phyloP scores from a whole-genome alignment of 1,140 invertebrate species.

The Habropoda laboriosa region DNA sequence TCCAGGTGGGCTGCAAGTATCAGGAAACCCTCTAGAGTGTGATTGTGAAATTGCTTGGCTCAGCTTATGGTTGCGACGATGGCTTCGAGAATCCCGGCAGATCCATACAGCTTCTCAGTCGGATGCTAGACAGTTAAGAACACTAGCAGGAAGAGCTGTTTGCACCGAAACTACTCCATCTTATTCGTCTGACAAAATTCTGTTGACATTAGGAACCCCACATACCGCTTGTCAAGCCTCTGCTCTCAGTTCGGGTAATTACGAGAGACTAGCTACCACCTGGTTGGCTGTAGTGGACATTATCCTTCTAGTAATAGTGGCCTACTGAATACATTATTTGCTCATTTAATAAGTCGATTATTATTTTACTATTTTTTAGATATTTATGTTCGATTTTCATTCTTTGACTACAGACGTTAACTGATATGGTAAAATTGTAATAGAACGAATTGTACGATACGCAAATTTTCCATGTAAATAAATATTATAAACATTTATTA shows the following conservation, averaged over 20 bases:
- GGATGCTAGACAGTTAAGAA: slow-evolving; percentile 78
- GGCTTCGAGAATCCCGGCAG: slow-evolving; percentile 90
- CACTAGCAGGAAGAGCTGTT: slow-evolving; percentile 77
- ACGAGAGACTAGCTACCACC: slow-evolving; percentile 69
- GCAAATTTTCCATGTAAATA: no score
- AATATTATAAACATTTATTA: no score
- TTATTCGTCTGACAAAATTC: slow-evolving; percentile 78
- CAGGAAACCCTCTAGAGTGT: slow-evolving; percentile 92
- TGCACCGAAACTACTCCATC: slow-evolving; percentile 80
- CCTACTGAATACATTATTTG: slow-evolving; percentile 58
- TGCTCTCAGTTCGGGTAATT: slow-evolving; percentile 80
- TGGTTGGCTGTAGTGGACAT: slow-evolving; percentile 72
- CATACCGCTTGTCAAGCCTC: slow-evolving; percentile 83
- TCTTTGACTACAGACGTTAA: no score
- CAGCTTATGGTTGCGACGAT: slow-evolving; percentile 92
- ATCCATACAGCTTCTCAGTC: slow-evolving; percentile 85
- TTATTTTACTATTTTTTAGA: neutral
- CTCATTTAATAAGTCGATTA: neutral
- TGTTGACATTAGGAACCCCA: slow-evolving; percentile 80
- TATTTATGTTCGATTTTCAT: no score
- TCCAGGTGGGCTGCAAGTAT: slow-evolving; percentile 90
- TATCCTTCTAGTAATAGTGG: slow-evolving; percentile 68
- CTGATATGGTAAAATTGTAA: no score
- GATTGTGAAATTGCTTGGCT: slow-evolving; percentile 95
- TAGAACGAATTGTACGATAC: no score